Evolutionary conservation across 2,888 invertebrate genomes (phyloP), one percentile per base, ranked within the genome.

Genomic region (Ashinkailepas kermadecensis): DNA sequence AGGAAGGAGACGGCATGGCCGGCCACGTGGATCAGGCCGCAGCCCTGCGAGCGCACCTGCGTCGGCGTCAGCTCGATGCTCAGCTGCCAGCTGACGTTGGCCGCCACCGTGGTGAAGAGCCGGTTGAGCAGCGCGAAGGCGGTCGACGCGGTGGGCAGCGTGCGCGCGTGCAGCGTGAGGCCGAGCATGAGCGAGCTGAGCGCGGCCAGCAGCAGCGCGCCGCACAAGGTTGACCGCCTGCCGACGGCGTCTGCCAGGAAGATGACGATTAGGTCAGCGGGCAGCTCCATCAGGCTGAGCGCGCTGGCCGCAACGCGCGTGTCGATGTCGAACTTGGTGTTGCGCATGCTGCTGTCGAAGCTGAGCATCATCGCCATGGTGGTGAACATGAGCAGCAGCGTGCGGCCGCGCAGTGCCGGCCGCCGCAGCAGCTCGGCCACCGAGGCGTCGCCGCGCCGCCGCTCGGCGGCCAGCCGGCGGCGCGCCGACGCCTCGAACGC

Each of bases 401-500:
- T 70, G 25, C 70, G 70, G 23, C 70, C 25, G 12, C 70, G 70
- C 39, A 39, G 70, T 12, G 13, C 25, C 23, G 70, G 70, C 12
- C 39, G 12, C 25, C 39, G 70, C 23, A 23, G 18, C 25, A 70
- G 39, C 25, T 70, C 70, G 25, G 39, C 23, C 70, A 70, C 23
- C 11, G 70, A 70, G 13, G 23, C 25, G 13, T 23, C 39, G 10
- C 13, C 13, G 8, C 9, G 25, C 10, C 70, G 70, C 70, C 12
- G 23, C 70, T 70, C 13, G 10, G 0, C 13, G 10, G 8, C 39
- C 13, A 13, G 10, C 8, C 70, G 23, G 10, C 39, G 23, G 23
- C 12, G 11, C 13, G 25, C 70, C 11, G 12, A 90, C 87, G 93
- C 93, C 85, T 91, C 91, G 85, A 95, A 95, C 83, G 92, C 91